These are phyloP conservation scores for Centropristis striata DNA, from an alignment of 2,113 vertebrate species.

Conservation along the genomic window DNA sequence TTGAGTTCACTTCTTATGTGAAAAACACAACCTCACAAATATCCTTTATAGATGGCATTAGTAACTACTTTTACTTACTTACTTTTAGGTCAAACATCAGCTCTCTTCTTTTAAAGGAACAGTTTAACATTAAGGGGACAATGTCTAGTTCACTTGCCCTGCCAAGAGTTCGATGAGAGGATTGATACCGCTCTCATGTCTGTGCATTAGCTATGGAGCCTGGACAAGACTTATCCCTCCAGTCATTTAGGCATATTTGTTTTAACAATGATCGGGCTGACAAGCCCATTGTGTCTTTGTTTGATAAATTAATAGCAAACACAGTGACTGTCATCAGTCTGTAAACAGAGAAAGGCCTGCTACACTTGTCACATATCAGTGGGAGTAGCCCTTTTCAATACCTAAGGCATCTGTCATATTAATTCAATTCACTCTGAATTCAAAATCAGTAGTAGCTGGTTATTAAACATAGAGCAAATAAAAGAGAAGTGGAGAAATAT, in stretches of 20 bases:
- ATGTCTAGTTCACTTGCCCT: not conserved
- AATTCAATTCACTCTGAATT: not conserved
- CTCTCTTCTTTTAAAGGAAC: not conserved
- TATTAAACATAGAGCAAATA: not conserved
- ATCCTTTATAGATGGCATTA: too few relatives aligned
- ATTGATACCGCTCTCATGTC: not conserved
- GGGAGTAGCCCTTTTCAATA: too few relatives aligned
- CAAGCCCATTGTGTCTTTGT: not conserved
- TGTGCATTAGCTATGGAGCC: not conserved
- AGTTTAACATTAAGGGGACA: not conserved
- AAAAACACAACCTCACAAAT: too few relatives aligned
- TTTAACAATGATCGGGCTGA: too few relatives aligned
- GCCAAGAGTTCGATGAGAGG: not conserved
- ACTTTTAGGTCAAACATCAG: not conserved
- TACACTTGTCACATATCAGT: not conserved
- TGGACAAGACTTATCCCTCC: not conserved
- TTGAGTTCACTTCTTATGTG: too few relatives aligned
- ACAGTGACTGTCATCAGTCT: not conserved
- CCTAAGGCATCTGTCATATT: not conserved
- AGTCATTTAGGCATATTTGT: not conserved
- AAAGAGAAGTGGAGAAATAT: not conserved
- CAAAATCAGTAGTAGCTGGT: not conserved
- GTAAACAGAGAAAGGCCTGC: not conserved
- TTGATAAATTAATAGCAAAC: not conserved
- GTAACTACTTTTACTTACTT: too few relatives aligned